phyloP scores from a whole-genome alignment of 2,888 invertebrate genomes.

The Drosophila anomalata region DNA sequence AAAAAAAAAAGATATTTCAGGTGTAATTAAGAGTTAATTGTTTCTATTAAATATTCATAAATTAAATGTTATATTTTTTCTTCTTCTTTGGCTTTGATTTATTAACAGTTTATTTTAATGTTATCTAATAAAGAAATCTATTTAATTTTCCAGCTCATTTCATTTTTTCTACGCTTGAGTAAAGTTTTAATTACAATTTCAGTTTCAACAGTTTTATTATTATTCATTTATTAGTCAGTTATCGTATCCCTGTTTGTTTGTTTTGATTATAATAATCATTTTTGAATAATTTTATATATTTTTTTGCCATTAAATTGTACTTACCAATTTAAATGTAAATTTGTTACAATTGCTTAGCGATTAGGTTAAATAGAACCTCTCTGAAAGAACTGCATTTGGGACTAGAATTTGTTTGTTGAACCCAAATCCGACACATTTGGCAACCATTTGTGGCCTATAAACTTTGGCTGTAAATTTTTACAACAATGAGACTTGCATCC shows the following conservation, averaged over 20 bases:
- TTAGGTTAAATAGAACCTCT: constrained; percentile 14
- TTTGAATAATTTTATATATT: neutral
- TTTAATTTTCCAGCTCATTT: neutral
- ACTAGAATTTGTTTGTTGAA: constrained; percentile 27
- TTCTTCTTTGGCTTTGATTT: neutral
- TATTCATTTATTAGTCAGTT: too few species aligned
- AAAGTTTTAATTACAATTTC: too few species aligned
- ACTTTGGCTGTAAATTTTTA: constrained; percentile 69
- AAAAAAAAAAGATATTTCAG: neutral
- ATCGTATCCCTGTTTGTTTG: neutral
- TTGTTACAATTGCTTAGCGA: constrained; percentile 25
- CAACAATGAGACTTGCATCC: constrained; percentile 61
- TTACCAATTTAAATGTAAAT: constrained; percentile 31
- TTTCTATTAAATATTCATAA: neutral
- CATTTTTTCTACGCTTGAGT: neutral
- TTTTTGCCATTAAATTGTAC: neutral
- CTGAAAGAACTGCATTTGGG: constrained; percentile 10
- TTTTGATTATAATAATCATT: neutral
- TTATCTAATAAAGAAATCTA: neutral
- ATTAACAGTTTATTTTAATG: neutral
- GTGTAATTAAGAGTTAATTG: constrained; percentile 9
- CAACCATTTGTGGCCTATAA: constrained; percentile 67
- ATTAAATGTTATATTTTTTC: neutral
- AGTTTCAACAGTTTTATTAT: too few species aligned
- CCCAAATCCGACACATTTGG: constrained; percentile 23